Evolutionary conservation across 2,888 invertebrate species (phyloP), one percentile per base, ranked within the genome.

Genomic region (Brachynemurus nebulosus): DNA sequence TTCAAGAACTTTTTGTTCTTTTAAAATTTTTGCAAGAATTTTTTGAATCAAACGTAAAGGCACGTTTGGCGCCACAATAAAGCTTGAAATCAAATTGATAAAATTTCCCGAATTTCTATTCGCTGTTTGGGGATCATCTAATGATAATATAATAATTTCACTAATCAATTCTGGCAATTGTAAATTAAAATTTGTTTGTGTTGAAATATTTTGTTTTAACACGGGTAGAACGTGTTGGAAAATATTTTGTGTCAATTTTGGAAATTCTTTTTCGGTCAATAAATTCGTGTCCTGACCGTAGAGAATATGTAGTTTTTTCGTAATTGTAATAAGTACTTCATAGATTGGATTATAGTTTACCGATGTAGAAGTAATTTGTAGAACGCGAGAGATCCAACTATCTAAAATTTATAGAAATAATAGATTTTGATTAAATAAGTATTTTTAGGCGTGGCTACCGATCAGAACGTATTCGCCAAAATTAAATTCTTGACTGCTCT

Each of bases 391-490:
- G 14, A 30, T 30, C 30, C 30, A 30, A 30, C 30, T 30, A 30
- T 30, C 30, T 30, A 30, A 30, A 30, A 30, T 8, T 9, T 12
- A 2, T 5, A 30, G 14, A n/a, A n/a, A n/a, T n/a, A n/a, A n/a
- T n/a, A n/a, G n/a, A n/a, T n/a, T n/a, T n/a, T n/a, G n/a, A n/a
- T n/a, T n/a, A n/a, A n/a, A n/a, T n/a, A n/a, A n/a, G n/a, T n/a
- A n/a, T n/a, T n/a, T n/a, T n/a, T n/a, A n/a, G n/a, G n/a, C n/a
- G n/a, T n/a, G n/a, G n/a, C n/a, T n/a, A 56, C 57, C 55, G 30
- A 57, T 52, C 8, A 57, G 46, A 38, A 47, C 43, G 46, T 53
- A 45, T 45, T 56, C 53, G 14, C 51, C 52, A n/a, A 53, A 44
- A 35, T 52, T 42, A 21, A 54, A 51, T 33, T 44, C 47, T 25